Conservation (phyloP, 2,888 invertebrate species). For the Phasia obesa region DNA sequence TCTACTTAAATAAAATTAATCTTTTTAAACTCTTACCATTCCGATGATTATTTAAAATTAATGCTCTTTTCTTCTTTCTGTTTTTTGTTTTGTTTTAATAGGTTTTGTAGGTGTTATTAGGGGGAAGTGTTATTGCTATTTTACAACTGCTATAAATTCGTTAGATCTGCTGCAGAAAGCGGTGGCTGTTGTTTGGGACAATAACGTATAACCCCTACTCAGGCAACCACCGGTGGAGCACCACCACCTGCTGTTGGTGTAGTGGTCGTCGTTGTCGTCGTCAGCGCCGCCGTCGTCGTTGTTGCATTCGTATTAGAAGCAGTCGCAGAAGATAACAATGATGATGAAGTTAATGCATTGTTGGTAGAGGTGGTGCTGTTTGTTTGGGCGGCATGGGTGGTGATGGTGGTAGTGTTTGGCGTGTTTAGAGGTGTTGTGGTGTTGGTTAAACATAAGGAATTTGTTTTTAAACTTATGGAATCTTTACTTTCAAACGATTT, state of each 20-base stretch:
- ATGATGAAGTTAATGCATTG: conserved; percentile 12
- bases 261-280: conserved; percentile 36
- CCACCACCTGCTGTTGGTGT: conserved; percentile 61
- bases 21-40: conserved; percentile 52
- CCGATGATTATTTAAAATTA: conserved; percentile 23
- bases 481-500: conserved; percentile 67
- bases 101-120: conserved; percentile 18
- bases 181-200: conserved; percentile 76
- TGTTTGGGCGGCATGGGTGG: conserved; percentile 39
- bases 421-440: conserved; percentile 67
- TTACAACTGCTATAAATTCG: conserved; percentile 77
- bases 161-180: conserved; percentile 72
- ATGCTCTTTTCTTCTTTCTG: conserved; percentile 28
- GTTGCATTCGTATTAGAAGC: conserved; percentile 39
- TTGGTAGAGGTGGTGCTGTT: conserved; percentile 14
- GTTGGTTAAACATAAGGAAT: conserved; percentile 71
- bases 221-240: conserved; percentile 80
- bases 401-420: conserved; percentile 41
- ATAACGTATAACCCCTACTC: conserved; percentile 81
- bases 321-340: background rate
- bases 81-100: background rate
- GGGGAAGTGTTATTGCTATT: conserved; percentile 31
- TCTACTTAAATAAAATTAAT: conserved; percentile 25
- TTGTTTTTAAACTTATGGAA: conserved; percentile 65
- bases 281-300: conserved; percentile 40